These are phyloP conservation scores for Mormoops blainvillei DNA, from an alignment of 2,113 vertebrate species.

Conservation along the genomic window DNA sequence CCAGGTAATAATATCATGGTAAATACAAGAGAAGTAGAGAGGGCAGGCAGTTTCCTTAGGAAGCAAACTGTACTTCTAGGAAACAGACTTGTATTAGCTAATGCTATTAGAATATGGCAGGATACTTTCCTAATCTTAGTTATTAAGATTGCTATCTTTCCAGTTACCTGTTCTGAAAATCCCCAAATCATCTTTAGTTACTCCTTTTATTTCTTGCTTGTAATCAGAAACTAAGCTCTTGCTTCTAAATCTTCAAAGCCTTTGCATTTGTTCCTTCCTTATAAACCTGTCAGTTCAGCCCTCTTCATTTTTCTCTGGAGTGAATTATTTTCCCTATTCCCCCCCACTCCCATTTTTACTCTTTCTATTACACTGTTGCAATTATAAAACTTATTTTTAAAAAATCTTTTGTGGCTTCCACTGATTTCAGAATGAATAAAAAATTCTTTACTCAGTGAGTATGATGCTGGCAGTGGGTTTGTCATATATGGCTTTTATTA, in stretches of 20 bases:
- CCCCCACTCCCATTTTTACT: neutral
- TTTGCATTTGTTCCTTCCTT: conserved; percentile 2
- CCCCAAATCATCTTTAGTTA: neutral
- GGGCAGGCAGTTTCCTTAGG: neutral
- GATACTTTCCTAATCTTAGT: neutral
- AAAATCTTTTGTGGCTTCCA: neutral
- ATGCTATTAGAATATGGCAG: neutral
- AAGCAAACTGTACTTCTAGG: neutral
- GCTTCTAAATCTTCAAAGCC: neutral
- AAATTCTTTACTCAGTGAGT: too few relatives aligned
- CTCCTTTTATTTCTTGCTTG: neutral
- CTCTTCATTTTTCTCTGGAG: conserved; percentile 1
- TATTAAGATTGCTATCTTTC: conserved; percentile 1
- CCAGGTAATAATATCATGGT: neutral
- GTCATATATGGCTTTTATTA: too few relatives aligned
- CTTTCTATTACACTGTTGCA: neutral
- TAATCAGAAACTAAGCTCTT: conserved; percentile 6
- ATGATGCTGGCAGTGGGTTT: too few relatives aligned
- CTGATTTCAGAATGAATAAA: neutral
- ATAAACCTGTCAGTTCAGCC: neutral
- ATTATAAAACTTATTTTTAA: neutral
- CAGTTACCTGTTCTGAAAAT: conserved; percentile 13
- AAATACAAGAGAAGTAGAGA: neutral
- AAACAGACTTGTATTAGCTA: neutral
- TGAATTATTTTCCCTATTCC: neutral